phyloP scores from a whole-genome alignment of 2,113 vertebrate genomes.

The Okapia johnstoni region DNA sequence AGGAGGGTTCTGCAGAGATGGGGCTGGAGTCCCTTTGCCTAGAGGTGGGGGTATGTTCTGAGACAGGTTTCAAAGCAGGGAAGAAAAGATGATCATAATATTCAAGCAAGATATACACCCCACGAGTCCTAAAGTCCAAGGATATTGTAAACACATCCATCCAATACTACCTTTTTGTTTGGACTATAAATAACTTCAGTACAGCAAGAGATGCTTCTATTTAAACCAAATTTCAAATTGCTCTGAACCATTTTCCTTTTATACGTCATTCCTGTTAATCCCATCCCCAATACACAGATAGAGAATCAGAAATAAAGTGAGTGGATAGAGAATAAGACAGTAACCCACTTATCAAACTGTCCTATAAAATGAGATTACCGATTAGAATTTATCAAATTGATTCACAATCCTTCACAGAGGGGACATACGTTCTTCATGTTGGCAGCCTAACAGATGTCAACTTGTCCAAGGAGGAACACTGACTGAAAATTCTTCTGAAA shows the following conservation, averaged over 20 bases:
- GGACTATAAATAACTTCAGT: background rate
- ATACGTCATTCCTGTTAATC: background rate
- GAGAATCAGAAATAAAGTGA: background rate
- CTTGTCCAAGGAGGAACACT: background rate
- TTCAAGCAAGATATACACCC: background rate
- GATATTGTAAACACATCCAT: accelerated
- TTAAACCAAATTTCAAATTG: background rate
- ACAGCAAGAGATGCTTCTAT: background rate
- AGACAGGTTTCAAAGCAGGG: background rate
- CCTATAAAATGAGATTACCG: background rate
- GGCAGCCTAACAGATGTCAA: accelerated
- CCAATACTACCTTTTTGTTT: background rate
- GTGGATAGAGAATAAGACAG: background rate
- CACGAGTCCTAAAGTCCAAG: background rate
- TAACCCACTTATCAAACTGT: background rate
- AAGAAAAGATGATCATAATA: accelerated
- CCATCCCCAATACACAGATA: background rate
- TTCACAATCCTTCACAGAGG: accelerated
- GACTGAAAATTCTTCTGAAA: background rate
- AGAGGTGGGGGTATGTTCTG: background rate
- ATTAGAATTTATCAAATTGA: accelerated
- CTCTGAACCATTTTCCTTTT: background rate
- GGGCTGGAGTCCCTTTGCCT: background rate
- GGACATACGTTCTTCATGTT: accelerated
- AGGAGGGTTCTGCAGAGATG: background rate